Base-by-base conservation (phyloP, 2,888 invertebrate genomes). In the Eristalis tenax region DNA sequence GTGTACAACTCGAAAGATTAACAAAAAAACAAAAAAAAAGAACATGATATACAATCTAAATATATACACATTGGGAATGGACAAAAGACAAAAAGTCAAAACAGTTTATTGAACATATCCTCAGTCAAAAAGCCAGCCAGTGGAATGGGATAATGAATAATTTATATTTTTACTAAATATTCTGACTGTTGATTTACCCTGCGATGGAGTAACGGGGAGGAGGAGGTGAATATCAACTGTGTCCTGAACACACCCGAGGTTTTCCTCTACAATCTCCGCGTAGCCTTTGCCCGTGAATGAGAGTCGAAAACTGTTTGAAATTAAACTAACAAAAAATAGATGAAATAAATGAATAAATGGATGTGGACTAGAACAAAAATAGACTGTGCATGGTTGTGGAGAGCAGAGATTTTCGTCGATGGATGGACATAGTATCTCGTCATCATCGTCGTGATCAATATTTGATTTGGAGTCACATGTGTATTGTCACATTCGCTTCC, bases 401-500 rank as follows among this genome's bases (percentile, higher is more conserved):
- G 59, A 26, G 26, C 26, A 26, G 22, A 26, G 26, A 59, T 59
- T 64, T 74, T 80, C 61, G 73, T 74, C 57, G 64, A 78, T 73
- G 79, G 63, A 64, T 63, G 38, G 26, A 59, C 18, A 38, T 64
- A 23, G 66, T 43, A 71, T 68, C 63, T 74, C 65, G 23, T 26
- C 43, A 68, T 43, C 28, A 50, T 50, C 8, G n/a, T 50, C 15
- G 32, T 43, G 57, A 13, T 22, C 26, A n/a, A n/a, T n/a, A n/a
- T n/a, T 50, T 56, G 32, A 56, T 32, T 32, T 81, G 75, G 74
- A 75, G 74, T 81, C 81, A 81, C 81, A 81, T 75, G 81, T 57
- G 57, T 64, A 32, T 75, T 57, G 74, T 75, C 32, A 50, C 70
- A 18, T 57, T 43, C 28, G 11, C 18, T n/a, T 23, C 35, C 70